Evolutionary conservation across 1,140 invertebrate species (phyloP), one percentile per base, ranked within the genome.

Genomic region (Bombus turneri): DNA sequence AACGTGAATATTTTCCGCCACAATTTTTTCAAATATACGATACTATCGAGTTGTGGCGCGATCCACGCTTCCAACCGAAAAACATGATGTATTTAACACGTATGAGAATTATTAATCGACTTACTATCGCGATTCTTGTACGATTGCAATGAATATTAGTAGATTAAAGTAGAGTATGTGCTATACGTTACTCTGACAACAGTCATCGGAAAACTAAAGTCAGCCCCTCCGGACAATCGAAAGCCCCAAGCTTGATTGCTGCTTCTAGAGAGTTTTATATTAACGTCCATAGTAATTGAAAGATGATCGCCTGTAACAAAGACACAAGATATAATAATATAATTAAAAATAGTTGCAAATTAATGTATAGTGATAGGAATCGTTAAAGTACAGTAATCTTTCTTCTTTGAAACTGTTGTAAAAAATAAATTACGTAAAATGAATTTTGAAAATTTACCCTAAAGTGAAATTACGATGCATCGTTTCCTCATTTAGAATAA

Each of bases 221-320:
- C 97, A 69, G 96, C 95, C 1, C 98, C 98, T 57, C 98, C 98
- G 64, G 97, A 96, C 13, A 98, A 95, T 1, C 98, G 96, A 93
- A 98, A 98, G 37, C 98, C 98, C 98, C 98, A 98, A 2, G 97
- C 96, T 69, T 95, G 94, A 75, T 93, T 94, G 79, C 96, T 94
- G 43, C 93, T 93, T 89, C 95, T 96, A 53, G 93, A 93, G 84
- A 96, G 94, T 92, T 95, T 95, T 59, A 91, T 53, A 10, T 91
- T 73, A 22, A 83, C 83, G 6, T 87, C 80, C 90, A 91, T 90
- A 59, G 22, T 69, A 34, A 28, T 18, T 22, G n/a, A 25, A n/a
- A 41, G 43, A 47, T 47, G 3, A 22, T 43, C 66, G 22, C 25
- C 87, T 88, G 31, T 28, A 89, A 82, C 15, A 43, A 43, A 64